phyloP scores from a whole-genome alignment of 2,797 vertebrate species.

The Chelmon rostratus region DNA sequence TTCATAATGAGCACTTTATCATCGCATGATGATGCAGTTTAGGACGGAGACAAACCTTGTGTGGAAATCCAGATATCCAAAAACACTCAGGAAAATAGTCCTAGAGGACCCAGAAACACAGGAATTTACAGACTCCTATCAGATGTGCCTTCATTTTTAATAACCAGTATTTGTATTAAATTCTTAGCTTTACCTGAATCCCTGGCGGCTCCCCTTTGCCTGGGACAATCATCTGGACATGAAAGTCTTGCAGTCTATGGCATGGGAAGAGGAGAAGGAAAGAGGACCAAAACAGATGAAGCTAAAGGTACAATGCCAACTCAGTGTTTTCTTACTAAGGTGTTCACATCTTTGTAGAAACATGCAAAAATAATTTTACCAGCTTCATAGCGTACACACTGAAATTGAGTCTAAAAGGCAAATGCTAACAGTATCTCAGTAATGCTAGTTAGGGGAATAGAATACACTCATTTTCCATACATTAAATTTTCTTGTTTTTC shows the following conservation, averaged over 20 bases:
- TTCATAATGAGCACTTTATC: too few relatives aligned
- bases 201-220: constrained; percentile 70
- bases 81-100: too few relatives aligned
- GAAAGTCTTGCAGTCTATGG: constrained; percentile 3
- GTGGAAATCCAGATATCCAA: too few relatives aligned
- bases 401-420: not conserved
- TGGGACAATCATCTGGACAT: constrained; percentile 45
- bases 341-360: not conserved
- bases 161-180: not conserved
- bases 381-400: not conserved
- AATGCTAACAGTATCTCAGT: not conserved
- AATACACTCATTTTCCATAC: not conserved
- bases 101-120: too few relatives aligned
- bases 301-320: constrained; percentile 64
- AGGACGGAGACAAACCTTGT: too few relatives aligned
- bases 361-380: not conserved
- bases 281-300: not conserved
- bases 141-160: not conserved
- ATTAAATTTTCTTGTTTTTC: not conserved
- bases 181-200: constrained; percentile 70
- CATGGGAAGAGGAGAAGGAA: constrained; percentile 52
- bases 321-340: not conserved
- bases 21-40: too few relatives aligned
- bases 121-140: not conserved
- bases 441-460: not conserved